Percentiles rank a stretch among this genome's conserved stretches.
Conservation (phyloP, 2,113 vertebrate species). For the Romanogobio albipinnatus region DNA sequence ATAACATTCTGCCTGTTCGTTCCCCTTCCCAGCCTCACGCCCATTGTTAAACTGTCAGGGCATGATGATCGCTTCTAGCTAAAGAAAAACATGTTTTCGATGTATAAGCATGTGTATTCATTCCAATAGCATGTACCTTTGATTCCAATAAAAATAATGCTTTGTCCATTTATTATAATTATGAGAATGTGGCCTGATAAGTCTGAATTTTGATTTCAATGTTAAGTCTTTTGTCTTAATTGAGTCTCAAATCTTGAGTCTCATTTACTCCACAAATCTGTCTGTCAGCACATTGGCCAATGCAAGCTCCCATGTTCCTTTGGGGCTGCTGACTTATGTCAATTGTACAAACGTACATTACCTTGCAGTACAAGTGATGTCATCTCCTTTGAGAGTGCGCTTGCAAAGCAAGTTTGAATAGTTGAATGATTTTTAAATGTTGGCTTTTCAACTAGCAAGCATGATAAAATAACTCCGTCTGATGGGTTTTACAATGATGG, state of each 20-base stretch:
- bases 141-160: background rate
- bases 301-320: conserved; percentile 6
- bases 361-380: background rate
- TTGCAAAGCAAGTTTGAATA: background rate
- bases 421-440: background rate
- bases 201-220: background rate
- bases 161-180: background rate
- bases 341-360: background rate
- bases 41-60: conserved; percentile 27
- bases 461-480: background rate
- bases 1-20: conserved; percentile 6
- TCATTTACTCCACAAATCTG: background rate
- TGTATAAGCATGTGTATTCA: background rate
- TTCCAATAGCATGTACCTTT: conserved; percentile 13
- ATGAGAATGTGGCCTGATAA: background rate
- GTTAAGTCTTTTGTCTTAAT: background rate
- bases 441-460: background rate
- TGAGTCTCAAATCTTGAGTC: background rate
- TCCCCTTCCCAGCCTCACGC: background rate
- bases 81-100: conserved; percentile 2
- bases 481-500: background rate
- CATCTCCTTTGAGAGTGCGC: background rate
- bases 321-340: conserved; percentile 1
- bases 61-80: conserved; percentile 2
- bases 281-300: conserved; percentile 2